phyloP scores from a whole-genome alignment of 2,888 invertebrate species.

The Drosophila yooni region DNA sequence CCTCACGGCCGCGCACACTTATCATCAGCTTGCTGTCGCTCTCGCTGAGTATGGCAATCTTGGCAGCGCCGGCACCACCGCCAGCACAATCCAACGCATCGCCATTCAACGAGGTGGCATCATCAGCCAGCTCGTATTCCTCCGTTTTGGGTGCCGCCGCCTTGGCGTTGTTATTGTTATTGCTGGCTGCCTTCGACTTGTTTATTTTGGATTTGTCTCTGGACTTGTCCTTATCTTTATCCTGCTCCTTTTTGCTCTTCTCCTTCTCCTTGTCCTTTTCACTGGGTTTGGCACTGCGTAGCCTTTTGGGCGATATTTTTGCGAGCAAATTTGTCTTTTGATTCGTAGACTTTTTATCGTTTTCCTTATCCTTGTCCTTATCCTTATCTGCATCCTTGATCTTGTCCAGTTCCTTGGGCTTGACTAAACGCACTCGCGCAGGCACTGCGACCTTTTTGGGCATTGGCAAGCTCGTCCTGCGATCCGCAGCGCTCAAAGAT shows the following conservation, averaged over 20 bases:
- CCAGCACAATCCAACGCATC: slow-evolving; percentile 44
- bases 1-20: slow-evolving; percentile 89
- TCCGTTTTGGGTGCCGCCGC: slow-evolving; percentile 60
- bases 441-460: slow-evolving; percentile 41
- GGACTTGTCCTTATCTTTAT: slow-evolving; percentile 32
- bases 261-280: slow-evolving; percentile 52
- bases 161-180: slow-evolving; percentile 53
- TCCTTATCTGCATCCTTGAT: slow-evolving; percentile 53
- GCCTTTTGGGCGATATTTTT: slow-evolving; percentile 77
- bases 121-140: slow-evolving; percentile 87
- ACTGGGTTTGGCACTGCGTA: slow-evolving; percentile 56
- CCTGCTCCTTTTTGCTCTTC: slow-evolving; percentile 38
- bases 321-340: slow-evolving; percentile 65
- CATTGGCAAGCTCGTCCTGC: slow-evolving; percentile 57
- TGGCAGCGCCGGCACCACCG: slow-evolving; percentile 78
- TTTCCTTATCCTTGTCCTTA: slow-evolving; percentile 62
- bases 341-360: slow-evolving; percentile 69
- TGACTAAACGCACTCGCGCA: slow-evolving; percentile 54
- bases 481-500: slow-evolving; percentile 76
- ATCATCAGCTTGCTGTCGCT: slow-evolving; percentile 85
- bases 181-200: slow-evolving; percentile 29
- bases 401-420: slow-evolving; percentile 63
- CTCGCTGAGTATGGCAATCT: slow-evolving; percentile 86
- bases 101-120: slow-evolving; percentile 85
- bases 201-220: slow-evolving; percentile 37